Evolutionary conservation across 2,113 vertebrate genomes (phyloP).

Genomic region (Sceloporus undulatus): DNA sequence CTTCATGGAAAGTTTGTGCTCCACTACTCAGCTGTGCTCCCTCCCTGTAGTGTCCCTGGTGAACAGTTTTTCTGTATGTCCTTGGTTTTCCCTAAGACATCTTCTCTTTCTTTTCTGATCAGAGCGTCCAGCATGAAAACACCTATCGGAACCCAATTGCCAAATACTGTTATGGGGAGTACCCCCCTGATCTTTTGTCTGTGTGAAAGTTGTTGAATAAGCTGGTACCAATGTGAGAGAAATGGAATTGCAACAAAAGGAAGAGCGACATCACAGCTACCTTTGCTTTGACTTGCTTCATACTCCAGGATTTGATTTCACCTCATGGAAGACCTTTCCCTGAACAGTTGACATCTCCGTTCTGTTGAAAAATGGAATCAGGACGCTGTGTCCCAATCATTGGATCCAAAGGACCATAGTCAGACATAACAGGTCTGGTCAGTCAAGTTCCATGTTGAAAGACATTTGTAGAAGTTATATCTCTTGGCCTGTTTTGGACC

Average conservation of each 20-base stretch:
- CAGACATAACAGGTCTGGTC: no score
- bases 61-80: not conserved
- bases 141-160: no score
- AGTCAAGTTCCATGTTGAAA: not conserved
- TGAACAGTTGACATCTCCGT: not conserved
- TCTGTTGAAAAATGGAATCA: no score
- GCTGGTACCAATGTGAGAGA: no score
- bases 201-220: no score
- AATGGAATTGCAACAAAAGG: no score
- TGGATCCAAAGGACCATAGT: not conserved
- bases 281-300: not conserved
- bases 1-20: not conserved
- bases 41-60: not conserved
- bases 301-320: no score
- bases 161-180: no score
- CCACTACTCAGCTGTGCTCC: not conserved
- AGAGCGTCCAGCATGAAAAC: no score
- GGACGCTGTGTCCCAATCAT: not conserved
- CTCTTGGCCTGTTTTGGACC: no score
- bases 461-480: not conserved
- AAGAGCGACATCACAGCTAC: no score
- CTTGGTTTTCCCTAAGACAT: not conserved
- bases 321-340: not conserved
- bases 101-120: slow-evolving; percentile 23
- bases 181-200: no score